A percentile compares a stretch with the other conserved stretches of the same genome.
Conservation (phyloP, 2,888 invertebrate species). For the Drosophila prostipennis region DNA sequence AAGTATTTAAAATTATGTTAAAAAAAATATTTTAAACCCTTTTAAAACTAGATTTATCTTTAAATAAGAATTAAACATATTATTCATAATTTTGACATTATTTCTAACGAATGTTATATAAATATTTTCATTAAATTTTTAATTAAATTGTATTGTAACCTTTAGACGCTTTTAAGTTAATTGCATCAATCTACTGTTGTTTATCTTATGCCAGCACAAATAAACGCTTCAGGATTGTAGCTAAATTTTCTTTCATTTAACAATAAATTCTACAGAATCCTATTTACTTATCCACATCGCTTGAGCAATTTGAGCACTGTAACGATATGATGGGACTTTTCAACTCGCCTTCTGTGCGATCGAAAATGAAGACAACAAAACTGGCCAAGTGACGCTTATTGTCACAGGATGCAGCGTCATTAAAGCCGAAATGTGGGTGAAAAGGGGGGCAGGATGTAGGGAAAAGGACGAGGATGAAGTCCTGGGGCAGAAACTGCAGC, state of each 20-base stretch:
- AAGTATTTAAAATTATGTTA: too few relatives aligned
- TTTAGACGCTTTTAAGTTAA: neutral
- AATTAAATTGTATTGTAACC: too few relatives aligned
- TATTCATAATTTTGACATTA: too few relatives aligned
- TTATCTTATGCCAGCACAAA: neutral
- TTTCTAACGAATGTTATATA: too few relatives aligned
- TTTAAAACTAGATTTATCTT: too few relatives aligned
- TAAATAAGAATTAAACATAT: too few relatives aligned
- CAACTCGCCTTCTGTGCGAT: conserved; percentile 29
- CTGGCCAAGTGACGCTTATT: conserved; percentile 55
- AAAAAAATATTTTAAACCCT: too few relatives aligned
- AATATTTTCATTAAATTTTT: too few relatives aligned
- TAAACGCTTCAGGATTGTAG: too few relatives aligned
- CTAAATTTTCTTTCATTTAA: neutral
- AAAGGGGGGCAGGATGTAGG: neutral
- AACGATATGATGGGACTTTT: conserved; percentile 21
- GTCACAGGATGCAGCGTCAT: conserved; percentile 56
- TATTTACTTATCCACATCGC: neutral
- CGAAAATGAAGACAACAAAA: conserved; percentile 69
- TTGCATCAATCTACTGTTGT: neutral
- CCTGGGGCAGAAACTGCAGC: conserved; percentile 23
- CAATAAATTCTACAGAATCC: neutral
- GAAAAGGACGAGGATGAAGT: neutral
- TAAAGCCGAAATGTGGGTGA: conserved; percentile 36
- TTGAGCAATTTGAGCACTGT: conserved; percentile 4